These are phyloP conservation scores for Spea multiplicata DNA, from an alignment of 2,113 vertebrate genomes.

Conservation along the genomic window DNA sequence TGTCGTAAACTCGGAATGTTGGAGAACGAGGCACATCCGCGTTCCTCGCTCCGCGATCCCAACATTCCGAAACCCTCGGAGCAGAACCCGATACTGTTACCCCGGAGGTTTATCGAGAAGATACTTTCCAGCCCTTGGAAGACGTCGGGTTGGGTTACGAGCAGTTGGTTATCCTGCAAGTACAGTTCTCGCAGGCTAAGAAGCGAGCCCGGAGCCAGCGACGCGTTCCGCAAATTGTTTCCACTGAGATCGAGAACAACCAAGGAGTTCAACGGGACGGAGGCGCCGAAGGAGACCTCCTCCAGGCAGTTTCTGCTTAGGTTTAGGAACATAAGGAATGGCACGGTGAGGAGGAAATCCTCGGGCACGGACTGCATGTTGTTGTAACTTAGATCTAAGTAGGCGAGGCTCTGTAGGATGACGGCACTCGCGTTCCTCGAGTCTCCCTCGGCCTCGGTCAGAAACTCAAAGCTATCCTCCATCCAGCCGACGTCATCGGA, in stretches of 20 bases:
- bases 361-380: slow-evolving; percentile 74
- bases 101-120: slow-evolving; percentile 72
- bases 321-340: slow-evolving; percentile 77
- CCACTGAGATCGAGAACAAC: slow-evolving; percentile 77
- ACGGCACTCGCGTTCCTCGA: slow-evolving; percentile 52
- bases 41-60: slow-evolving; percentile 47
- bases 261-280: slow-evolving; percentile 60
- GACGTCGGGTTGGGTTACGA: slow-evolving; percentile 60
- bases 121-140: slow-evolving; percentile 76
- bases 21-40: slow-evolving; percentile 71
- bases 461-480: slow-evolving; percentile 46
- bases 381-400: slow-evolving; percentile 91
- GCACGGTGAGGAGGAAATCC: slow-evolving; percentile 72
- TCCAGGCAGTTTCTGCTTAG: slow-evolving; percentile 87
- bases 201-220: slow-evolving; percentile 58
- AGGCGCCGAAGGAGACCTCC: slow-evolving; percentile 59
- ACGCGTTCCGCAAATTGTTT: slow-evolving; percentile 74
- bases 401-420: slow-evolving; percentile 63
- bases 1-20: slow-evolving; percentile 63
- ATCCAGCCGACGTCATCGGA: slow-evolving; percentile 52
- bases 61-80: slow-evolving; percentile 51
- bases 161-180: slow-evolving; percentile 75
- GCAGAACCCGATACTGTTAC: slow-evolving; percentile 75
- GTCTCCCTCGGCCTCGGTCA: slow-evolving; percentile 30
- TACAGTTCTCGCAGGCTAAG: slow-evolving; percentile 68